Percentiles rank a stretch among this genome's conserved stretches.
Conservation (phyloP, 2,797 vertebrate genomes). For the Dendrocincla tyrannina region DNA sequence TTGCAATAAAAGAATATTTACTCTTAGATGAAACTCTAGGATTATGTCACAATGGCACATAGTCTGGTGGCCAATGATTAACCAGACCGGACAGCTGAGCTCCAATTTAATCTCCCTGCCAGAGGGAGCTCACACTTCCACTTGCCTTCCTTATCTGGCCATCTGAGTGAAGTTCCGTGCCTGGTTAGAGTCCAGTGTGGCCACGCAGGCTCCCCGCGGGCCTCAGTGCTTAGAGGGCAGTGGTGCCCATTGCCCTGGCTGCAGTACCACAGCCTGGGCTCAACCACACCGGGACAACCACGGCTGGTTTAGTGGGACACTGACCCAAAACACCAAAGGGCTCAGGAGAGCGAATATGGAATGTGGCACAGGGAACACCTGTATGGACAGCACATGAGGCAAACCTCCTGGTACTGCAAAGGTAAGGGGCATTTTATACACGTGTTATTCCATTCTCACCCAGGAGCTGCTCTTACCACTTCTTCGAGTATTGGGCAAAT, state of each 20-base stretch:
- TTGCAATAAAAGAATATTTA: neutral
- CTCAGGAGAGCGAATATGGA: neutral
- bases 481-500: neutral
- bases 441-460: neutral
- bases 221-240: neutral
- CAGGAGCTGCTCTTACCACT: neutral
- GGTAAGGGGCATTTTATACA: accelerated
- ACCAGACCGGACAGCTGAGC: neutral
- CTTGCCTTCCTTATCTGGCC: neutral
- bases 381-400: neutral
- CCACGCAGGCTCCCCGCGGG: neutral
- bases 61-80: neutral
- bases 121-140: neutral
- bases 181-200: neutral
- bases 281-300: neutral
- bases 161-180: neutral
- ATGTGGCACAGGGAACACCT: neutral
- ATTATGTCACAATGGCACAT: neutral
- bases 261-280: accelerated
- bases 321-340: neutral
- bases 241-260: neutral
- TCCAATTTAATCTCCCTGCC: neutral
- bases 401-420: neutral
- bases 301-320: neutral
- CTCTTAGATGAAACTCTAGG: neutral